Percentiles rank a stretch among this genome's conserved stretches.
These are phyloP conservation scores for Eospalax fontanierii DNA, from an alignment of 2,797 vertebrate species.

Conservation along the genomic window DNA sequence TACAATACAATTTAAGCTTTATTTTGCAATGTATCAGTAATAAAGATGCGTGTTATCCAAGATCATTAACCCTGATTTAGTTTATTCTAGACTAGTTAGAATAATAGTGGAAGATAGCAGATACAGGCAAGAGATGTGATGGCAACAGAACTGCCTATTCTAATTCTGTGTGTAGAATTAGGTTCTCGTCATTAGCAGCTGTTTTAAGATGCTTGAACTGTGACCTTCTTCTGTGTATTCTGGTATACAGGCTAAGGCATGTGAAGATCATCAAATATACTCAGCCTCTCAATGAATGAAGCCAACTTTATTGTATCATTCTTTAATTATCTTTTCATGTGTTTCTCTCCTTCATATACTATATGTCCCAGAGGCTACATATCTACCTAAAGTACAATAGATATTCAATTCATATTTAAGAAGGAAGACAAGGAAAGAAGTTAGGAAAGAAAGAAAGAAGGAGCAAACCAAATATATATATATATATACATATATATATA, in stretches of 20 bases:
- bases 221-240: background rate
- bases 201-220: background rate
- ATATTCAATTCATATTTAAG: background rate
- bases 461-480: background rate
- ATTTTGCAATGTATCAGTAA: background rate
- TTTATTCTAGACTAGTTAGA: background rate
- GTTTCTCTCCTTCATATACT: conserved; percentile 15
- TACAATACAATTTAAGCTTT: conserved; percentile 14
- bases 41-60: background rate
- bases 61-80: conserved; percentile 22
- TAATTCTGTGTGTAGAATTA: conserved; percentile 24
- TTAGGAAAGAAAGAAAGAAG: no score
- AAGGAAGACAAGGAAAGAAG: background rate
- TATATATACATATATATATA: background rate
- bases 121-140: background rate
- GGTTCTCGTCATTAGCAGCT: background rate
- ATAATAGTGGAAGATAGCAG: background rate
- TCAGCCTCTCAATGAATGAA: background rate
- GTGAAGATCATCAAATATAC: background rate
- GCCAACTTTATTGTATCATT: background rate
- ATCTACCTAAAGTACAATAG: conserved; percentile 31
- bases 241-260: background rate
- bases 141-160: background rate
- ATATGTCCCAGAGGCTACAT: background rate
- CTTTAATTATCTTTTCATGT: background rate